Percentiles rank a stretch among this genome's conserved stretches.
phyloP scores from a whole-genome alignment of 1,140 invertebrate genomes.

The Orchestia grillus region DNA sequence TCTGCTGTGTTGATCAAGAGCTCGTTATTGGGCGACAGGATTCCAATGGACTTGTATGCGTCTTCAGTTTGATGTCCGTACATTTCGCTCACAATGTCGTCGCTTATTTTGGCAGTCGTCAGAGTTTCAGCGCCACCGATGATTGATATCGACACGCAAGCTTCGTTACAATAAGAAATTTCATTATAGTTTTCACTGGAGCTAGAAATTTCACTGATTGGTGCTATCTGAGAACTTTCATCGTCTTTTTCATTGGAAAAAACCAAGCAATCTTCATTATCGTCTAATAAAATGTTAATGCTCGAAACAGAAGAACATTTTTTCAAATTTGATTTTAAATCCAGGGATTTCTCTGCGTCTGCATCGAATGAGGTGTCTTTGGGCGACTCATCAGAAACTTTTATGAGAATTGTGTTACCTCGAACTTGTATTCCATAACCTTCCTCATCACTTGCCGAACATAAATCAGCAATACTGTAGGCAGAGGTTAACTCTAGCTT shows the following conservation, averaged over 20 bases:
- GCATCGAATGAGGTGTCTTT: conserved; percentile 10
- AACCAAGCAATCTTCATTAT: conserved; percentile 27
- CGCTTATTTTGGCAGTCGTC: conserved; percentile 11
- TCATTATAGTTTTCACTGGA: neutral
- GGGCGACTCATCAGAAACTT: neutral
- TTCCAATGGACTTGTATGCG: neutral
- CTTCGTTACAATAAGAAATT: conserved; percentile 7
- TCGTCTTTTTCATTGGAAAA: neutral
- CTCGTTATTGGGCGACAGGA: neutral
- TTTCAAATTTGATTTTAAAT: conserved; percentile 5
- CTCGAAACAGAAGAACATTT: conserved; percentile 46
- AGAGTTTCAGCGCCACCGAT: neutral
- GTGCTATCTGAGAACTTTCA: neutral
- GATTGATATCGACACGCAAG: conserved; percentile 37
- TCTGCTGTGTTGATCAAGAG: conserved; percentile 1
- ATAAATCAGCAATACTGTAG: conserved; percentile 34
- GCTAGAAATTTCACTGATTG: neutral
- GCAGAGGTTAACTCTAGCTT: conserved; percentile 11
- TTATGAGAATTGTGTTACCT: conserved; percentile 40
- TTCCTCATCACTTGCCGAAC: neutral
- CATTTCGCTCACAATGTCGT: conserved; percentile 1
- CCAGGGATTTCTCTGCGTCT: neutral
- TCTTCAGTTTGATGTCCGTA: conserved; percentile 32
- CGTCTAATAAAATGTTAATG: conserved; percentile 30
- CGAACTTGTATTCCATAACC: conserved; percentile 10